A percentile compares a stretch with the other conserved stretches of the same genome.
Conservation (phyloP, 2,797 vertebrate species). For the Amblyopsis hoosieri region DNA sequence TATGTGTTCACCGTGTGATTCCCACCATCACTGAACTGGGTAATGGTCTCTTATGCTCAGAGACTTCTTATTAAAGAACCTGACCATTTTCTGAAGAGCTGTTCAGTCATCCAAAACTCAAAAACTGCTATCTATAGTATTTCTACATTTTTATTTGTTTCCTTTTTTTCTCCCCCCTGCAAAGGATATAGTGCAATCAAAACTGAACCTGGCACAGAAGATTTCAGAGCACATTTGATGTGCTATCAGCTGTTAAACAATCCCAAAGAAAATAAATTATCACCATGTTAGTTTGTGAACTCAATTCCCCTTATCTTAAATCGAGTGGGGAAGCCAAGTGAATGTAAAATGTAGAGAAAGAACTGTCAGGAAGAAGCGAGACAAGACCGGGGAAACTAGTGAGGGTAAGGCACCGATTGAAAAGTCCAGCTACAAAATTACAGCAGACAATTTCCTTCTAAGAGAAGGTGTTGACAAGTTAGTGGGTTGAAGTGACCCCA, state of each 20-base stretch:
- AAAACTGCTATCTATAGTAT: conserved; percentile 16
- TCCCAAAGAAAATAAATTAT: conserved; percentile 27
- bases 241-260: conserved; percentile 32
- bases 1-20: conserved; percentile 17
- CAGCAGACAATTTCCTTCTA: conserved; percentile 31
- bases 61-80: conserved; percentile 18
- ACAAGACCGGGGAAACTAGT: neutral
- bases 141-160: conserved; percentile 24
- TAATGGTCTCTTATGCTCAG: conserved; percentile 29
- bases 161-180: neutral
- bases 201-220: conserved; percentile 13
- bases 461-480: conserved; percentile 39
- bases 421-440: conserved; percentile 36
- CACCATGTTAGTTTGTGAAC: conserved; percentile 21
- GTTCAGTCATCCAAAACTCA: conserved; percentile 22
- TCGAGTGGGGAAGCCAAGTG: conserved; percentile 15
- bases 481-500: conserved; percentile 29
- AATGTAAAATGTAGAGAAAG: neutral
- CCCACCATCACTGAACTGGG: conserved; percentile 10
- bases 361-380: neutral
- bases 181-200: conserved; percentile 17
- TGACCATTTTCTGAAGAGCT: conserved; percentile 28
- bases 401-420: conserved; percentile 6
- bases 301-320: conserved; percentile 35
- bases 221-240: conserved; percentile 2